A percentile compares a stretch with the other conserved stretches of the same genome.
Evolutionary conservation across 2,113 vertebrate species (phyloP).

Genomic region (Galeopterus variegatus): DNA sequence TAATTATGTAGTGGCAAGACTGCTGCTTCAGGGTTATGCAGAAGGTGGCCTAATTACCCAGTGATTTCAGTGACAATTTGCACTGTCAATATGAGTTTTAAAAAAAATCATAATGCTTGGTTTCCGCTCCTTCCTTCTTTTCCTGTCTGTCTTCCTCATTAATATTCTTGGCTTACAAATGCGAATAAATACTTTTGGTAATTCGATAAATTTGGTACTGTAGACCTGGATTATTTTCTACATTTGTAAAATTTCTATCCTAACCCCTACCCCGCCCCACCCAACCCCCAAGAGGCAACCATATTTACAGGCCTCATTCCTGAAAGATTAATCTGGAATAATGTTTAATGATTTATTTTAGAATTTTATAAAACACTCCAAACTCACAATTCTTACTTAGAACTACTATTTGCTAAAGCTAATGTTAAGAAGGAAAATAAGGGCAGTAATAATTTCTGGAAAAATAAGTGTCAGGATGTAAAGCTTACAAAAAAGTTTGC

Average conservation of each 20-base stretch:
- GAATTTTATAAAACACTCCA: not conserved
- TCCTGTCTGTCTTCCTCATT: not conserved
- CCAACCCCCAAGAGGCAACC: not conserved
- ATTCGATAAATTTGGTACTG: not conserved
- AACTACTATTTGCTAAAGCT: not conserved
- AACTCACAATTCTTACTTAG: not conserved
- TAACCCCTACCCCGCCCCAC: accelerated
- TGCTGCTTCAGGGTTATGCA: slow-evolving; percentile 18
- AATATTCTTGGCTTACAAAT: not conserved
- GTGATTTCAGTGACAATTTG: slow-evolving; percentile 75
- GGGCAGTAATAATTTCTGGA: not conserved
- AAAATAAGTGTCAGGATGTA: not conserved
- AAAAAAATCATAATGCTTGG: not conserved
- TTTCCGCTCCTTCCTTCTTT: not conserved
- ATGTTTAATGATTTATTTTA: not conserved
- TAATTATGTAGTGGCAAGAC: slow-evolving; percentile 77
- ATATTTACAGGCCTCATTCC: not conserved
- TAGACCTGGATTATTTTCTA: not conserved
- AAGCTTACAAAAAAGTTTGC: not conserved
- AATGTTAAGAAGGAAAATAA: not conserved
- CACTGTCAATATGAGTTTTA: slow-evolving; percentile 52
- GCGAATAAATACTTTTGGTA: not conserved
- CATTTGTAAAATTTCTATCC: not conserved
- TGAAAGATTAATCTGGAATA: not conserved
- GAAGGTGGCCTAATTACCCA: slow-evolving; percentile 71